phyloP scores from a whole-genome alignment of 2,797 vertebrate species.

The Zalophus californianus region DNA sequence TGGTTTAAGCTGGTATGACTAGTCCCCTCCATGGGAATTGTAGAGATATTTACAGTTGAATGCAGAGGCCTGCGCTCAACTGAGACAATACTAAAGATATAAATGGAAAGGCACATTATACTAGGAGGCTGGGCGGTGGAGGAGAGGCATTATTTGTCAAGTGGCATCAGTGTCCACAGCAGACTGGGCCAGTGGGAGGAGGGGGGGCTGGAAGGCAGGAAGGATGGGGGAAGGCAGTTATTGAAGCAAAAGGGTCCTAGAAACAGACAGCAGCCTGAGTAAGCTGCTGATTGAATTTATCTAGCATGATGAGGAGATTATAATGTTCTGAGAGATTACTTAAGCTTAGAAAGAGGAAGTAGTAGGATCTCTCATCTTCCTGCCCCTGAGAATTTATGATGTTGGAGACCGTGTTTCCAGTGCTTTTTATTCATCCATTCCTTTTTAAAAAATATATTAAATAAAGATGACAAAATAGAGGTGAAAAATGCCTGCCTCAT shows the following conservation, averaged over 20 bases:
- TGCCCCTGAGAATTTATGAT: slow-evolving; percentile 39
- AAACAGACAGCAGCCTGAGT: neutral
- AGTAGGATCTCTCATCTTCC: slow-evolving; percentile 43
- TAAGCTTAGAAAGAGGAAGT: slow-evolving; percentile 68
- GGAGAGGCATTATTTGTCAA: neutral
- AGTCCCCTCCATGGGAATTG: slow-evolving; percentile 13
- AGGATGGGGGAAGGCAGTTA: neutral
- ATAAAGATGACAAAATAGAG: slow-evolving; percentile 6
- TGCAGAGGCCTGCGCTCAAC: slow-evolving; percentile 41
- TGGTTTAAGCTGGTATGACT: slow-evolving; percentile 12
- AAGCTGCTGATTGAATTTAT: slow-evolving; percentile 66
- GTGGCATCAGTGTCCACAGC: slow-evolving; percentile 23
- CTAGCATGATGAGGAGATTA: slow-evolving; percentile 40
- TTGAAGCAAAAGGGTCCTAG: neutral
- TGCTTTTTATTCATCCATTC: neutral
- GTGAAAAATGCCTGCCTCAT: neutral
- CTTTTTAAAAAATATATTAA: slow-evolving; percentile 19
- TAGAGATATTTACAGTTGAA: slow-evolving; percentile 48
- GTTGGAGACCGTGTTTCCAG: neutral
- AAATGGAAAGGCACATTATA: neutral
- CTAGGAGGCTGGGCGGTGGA: neutral
- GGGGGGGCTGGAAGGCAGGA: neutral
- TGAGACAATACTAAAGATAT: slow-evolving; percentile 39
- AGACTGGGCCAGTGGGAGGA: neutral
- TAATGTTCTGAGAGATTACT: slow-evolving; percentile 56